Percentiles rank a stretch among this genome's conserved stretches.
These are phyloP conservation scores for Uropetala carovei DNA, from an alignment of 2,888 invertebrate species.

Conservation along the genomic window DNA sequence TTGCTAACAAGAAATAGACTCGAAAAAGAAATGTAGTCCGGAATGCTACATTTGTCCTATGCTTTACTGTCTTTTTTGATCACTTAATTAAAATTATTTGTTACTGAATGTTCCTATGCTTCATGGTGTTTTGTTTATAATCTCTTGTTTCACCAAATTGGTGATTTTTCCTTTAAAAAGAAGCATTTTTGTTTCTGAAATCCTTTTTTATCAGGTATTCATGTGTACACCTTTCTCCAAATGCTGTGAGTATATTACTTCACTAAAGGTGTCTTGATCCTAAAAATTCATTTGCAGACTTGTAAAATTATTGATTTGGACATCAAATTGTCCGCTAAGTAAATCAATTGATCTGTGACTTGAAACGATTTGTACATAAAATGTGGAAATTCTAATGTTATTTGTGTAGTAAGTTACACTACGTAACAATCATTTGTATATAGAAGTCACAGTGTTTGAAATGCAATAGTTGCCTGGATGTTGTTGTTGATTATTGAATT, in stretches of 20 bases:
- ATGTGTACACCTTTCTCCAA: conserved; percentile 56
- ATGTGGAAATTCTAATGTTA: conserved; percentile 54
- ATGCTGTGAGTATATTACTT: conserved; percentile 63
- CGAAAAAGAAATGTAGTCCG: conserved; percentile 32
- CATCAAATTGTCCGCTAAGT: conserved; percentile 33
- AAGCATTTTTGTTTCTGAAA: conserved; percentile 63
- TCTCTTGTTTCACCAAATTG: conserved; percentile 64
- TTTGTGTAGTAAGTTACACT: conserved; percentile 55
- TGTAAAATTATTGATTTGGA: conserved; percentile 57
- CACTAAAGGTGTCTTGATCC: conserved; percentile 53
- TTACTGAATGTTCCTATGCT: conserved; percentile 63
- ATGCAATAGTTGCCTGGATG: conserved; percentile 61
- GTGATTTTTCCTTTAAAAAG: conserved; percentile 62
- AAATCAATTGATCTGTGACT: conserved; percentile 56
- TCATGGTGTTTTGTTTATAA: conserved; percentile 60
- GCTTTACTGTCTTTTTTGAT: conserved; percentile 47
- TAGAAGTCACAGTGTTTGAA: conserved; percentile 61
- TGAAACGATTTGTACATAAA: conserved; percentile 51
- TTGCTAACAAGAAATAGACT: conserved; percentile 22
- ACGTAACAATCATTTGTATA: conserved; percentile 49
- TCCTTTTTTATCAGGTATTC: conserved; percentile 59
- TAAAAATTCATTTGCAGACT: conserved; percentile 51
- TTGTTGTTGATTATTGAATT: conserved; percentile 64
- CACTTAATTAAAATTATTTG: conserved; percentile 54
- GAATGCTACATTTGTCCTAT: conserved; percentile 12